These are phyloP conservation scores for Hylaea fasciaria DNA, from an alignment of 2,888 invertebrate species.

Conservation along the genomic window DNA sequence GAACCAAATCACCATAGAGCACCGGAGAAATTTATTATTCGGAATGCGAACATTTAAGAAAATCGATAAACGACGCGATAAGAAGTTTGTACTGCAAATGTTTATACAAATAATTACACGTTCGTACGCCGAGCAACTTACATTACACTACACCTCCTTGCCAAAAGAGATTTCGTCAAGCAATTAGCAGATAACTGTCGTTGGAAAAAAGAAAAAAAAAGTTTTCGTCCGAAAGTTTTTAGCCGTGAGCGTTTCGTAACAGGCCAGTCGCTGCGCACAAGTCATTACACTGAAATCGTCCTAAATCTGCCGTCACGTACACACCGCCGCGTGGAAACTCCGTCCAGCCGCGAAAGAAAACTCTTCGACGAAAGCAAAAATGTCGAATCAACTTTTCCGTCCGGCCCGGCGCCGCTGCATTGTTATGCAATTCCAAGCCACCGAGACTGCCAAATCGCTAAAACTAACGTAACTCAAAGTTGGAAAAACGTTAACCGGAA, in stretches of 20 bases:
- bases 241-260: slow-evolving; percentile 72
- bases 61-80: slow-evolving; percentile 55
- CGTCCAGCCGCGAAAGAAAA: slow-evolving; percentile 54
- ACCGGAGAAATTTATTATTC: slow-evolving; percentile 1
- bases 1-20: slow-evolving; percentile 59
- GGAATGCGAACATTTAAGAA: slow-evolving; percentile 52
- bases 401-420: slow-evolving; percentile 74
- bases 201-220: slow-evolving; percentile 62
- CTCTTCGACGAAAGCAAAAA: slow-evolving; percentile 64
- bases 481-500: slow-evolving; percentile 64
- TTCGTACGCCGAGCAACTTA: slow-evolving; percentile 47
- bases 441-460: slow-evolving; percentile 65
- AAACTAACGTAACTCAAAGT: slow-evolving; percentile 59
- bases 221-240: slow-evolving; percentile 68
- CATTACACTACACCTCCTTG: slow-evolving; percentile 56
- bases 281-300: slow-evolving; percentile 70
- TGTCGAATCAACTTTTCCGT: slow-evolving; percentile 71
- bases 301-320: slow-evolving; percentile 63
- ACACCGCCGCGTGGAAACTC: slow-evolving; percentile 56
- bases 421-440: slow-evolving; percentile 78
- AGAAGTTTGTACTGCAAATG: slow-evolving; percentile 55
- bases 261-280: slow-evolving; percentile 56
- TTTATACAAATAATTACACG: slow-evolving; percentile 65
- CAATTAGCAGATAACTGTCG: slow-evolving; percentile 77
- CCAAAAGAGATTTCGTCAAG: slow-evolving; percentile 70